Percentiles rank a stretch among this genome's conserved stretches.
Conservation (phyloP, 2,797 vertebrate genomes). For the Acanthurus lineatus region DNA sequence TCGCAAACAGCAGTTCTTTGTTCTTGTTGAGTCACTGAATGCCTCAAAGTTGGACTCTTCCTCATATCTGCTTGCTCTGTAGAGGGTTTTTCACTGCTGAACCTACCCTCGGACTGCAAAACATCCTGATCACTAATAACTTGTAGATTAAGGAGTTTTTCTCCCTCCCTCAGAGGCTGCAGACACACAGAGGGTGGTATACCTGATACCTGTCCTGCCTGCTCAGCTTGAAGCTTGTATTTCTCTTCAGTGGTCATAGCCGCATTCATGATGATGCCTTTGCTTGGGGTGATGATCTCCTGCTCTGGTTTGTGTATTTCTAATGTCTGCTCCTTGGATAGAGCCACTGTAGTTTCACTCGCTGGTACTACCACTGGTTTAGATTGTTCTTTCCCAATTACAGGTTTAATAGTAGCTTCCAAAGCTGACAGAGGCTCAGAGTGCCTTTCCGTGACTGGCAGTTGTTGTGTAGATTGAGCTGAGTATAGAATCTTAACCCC, state of each 20-base stretch:
- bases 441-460: conserved; percentile 75
- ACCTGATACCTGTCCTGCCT: conserved; percentile 50
- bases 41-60: conserved; percentile 75
- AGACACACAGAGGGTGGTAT: conserved; percentile 62
- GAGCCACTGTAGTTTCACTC: conserved; percentile 66
- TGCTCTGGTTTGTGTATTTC: conserved; percentile 65
- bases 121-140: conserved; percentile 77
- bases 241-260: conserved; percentile 81
- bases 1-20: conserved; percentile 77
- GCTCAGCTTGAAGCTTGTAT: conserved; percentile 76
- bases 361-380: conserved; percentile 70
- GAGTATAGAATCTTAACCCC: conserved; percentile 82
- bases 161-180: conserved; percentile 69
- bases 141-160: conserved; percentile 79
- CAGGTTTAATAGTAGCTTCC: conserved; percentile 58
- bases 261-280: conserved; percentile 76
- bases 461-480: conserved; percentile 73
- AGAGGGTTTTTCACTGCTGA: conserved; percentile 69
- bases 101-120: conserved; percentile 80
- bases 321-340: conserved; percentile 77
- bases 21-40: conserved; percentile 77
- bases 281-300: conserved; percentile 65
- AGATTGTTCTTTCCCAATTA: conserved; percentile 57
- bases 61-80: conserved; percentile 64
- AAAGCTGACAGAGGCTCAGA: conserved; percentile 61